These are phyloP conservation scores for Solea solea DNA, from an alignment of 2,113 vertebrate genomes.

Conservation along the genomic window DNA sequence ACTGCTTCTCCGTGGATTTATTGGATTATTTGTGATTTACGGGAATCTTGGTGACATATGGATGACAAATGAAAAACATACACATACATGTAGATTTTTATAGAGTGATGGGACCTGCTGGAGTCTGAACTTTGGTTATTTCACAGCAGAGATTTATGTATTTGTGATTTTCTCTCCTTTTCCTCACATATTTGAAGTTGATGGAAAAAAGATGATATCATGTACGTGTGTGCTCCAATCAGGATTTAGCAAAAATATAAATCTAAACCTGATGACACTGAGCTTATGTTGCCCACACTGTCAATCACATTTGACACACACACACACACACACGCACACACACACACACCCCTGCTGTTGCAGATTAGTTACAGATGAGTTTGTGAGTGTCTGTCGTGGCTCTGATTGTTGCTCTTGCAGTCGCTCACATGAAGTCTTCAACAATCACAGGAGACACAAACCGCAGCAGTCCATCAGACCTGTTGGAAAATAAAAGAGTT, in stretches of 20 bases:
- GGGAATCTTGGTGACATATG: not conserved
- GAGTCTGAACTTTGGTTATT: not conserved
- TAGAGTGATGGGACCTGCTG: not conserved
- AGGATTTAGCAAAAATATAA: not conserved
- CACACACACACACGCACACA: not conserved
- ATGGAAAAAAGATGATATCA: conserved; percentile 22
- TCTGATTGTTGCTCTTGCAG: not conserved
- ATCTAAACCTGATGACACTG: conserved; percentile 5
- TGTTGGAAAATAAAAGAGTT: too few relatives aligned
- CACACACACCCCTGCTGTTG: not conserved
- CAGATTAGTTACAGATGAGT: not conserved
- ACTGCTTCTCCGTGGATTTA: not conserved
- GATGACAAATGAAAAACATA: too few relatives aligned
- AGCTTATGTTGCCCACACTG: conserved; percentile 1
- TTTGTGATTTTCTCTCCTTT: conserved; percentile 4
- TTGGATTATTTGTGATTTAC: not conserved
- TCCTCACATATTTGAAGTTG: not conserved
- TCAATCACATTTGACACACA: conserved; percentile 13
- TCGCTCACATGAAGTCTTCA: not conserved
- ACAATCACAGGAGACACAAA: too few relatives aligned
- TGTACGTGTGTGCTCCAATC: not conserved
- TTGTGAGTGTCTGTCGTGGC: not conserved
- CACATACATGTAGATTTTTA: not conserved
- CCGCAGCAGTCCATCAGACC: too few relatives aligned
- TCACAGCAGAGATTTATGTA: not conserved